Evolutionary conservation across 2,888 invertebrate genomes (phyloP).

Genomic region (Phalera bucephala): DNA sequence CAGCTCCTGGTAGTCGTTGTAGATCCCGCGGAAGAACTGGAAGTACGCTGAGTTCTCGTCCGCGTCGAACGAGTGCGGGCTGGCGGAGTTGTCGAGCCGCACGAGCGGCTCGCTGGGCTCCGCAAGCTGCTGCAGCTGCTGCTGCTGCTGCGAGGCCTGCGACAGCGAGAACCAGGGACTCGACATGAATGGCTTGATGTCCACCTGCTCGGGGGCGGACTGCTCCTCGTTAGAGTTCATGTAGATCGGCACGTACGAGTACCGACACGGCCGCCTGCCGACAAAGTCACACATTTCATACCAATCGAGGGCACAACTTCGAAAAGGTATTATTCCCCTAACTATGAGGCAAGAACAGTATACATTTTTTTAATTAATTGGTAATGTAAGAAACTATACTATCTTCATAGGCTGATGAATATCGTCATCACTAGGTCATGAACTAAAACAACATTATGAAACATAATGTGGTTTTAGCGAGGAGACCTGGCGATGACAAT

Average conservation of each 20-base stretch:
- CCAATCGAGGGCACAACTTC: too few species aligned
- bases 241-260: slow-evolving; percentile 44
- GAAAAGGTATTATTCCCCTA: too few species aligned
- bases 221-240: slow-evolving; percentile 22
- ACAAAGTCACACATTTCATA: slow-evolving; percentile 1
- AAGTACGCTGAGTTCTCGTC: slow-evolving; percentile 69
- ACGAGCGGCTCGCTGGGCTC: slow-evolving; percentile 40
- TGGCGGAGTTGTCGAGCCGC: slow-evolving; percentile 42
- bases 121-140: slow-evolving; percentile 22
- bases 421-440: too few species aligned
- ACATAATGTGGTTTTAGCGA: too few species aligned
- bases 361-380: too few species aligned
- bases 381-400: too few species aligned
- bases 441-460: too few species aligned
- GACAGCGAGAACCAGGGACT: slow-evolving; percentile 34
- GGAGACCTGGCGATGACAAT: too few species aligned
- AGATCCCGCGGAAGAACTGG: slow-evolving; percentile 70
- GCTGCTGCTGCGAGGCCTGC: slow-evolving; percentile 14
- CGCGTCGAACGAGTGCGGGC: slow-evolving; percentile 48
- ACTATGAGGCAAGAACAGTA: too few species aligned
- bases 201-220: slow-evolving; percentile 15
- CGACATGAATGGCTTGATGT: slow-evolving; percentile 32
- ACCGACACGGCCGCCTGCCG: slow-evolving; percentile 47
- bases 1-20: slow-evolving; percentile 63
- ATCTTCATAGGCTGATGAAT: too few species aligned